A percentile compares a stretch with the other conserved stretches of the same genome.
These are phyloP conservation scores for Hoplodrina ambigua DNA, from an alignment of 2,888 invertebrate genomes.

Conservation along the genomic window DNA sequence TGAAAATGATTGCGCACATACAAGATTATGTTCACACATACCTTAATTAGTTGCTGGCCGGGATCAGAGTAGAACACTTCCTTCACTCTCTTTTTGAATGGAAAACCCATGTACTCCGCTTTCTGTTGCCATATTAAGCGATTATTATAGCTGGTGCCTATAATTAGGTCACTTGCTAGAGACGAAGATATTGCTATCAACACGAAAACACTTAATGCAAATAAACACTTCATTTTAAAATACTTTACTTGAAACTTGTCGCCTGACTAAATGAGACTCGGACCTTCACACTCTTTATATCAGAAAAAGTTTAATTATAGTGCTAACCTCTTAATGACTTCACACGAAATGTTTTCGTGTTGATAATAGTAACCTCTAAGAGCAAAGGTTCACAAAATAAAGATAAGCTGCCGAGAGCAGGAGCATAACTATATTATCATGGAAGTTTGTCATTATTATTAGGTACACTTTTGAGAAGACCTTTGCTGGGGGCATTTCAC, in stretches of 20 bases:
- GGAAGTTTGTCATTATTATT: no score
- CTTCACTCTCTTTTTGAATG: constrained; percentile 81
- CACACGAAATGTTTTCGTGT: constrained; percentile 42
- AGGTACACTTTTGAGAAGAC: constrained; percentile 7
- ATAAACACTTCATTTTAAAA: constrained; percentile 72
- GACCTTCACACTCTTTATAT: constrained; percentile 9
- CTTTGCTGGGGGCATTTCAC: background rate
- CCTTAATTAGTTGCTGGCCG: constrained; percentile 69
- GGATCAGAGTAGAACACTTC: constrained; percentile 80
- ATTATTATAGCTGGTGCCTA: constrained; percentile 77
- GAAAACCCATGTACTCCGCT: constrained; percentile 76
- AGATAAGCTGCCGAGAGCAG: constrained; percentile 32
- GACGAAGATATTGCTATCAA: constrained; percentile 70
- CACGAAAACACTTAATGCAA: constrained; percentile 67
- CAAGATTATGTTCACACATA: constrained; percentile 12
- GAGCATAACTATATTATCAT: constrained; percentile 11
- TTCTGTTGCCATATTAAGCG: constrained; percentile 78
- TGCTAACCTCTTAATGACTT: constrained; percentile 19
- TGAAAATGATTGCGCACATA: background rate
- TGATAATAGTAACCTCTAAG: constrained; percentile 47
- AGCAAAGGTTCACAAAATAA: constrained; percentile 18
- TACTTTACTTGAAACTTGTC: background rate
- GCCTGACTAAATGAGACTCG: constrained; percentile 4
- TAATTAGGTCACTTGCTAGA: constrained; percentile 73
- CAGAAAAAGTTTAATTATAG: constrained; percentile 3